These are phyloP conservation scores for Hirudinaria manillensis DNA, from an alignment of 2,888 invertebrate genomes.

Conservation along the genomic window DNA sequence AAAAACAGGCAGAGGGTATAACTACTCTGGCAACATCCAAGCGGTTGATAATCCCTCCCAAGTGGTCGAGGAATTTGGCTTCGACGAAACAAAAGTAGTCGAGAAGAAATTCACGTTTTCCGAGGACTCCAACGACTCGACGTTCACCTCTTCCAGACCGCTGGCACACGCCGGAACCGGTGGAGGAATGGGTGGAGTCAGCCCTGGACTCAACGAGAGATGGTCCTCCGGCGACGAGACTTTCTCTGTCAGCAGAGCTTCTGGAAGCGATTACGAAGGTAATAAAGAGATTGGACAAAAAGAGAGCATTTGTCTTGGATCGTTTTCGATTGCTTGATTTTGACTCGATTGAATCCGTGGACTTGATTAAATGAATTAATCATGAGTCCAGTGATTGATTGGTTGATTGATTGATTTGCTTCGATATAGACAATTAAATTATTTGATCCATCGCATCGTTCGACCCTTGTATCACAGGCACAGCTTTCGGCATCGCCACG, in stretches of 20 bases:
- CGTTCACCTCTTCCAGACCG: not conserved
- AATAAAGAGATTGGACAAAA: not conserved
- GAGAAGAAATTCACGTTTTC: not conserved
- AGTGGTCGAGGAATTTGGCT: slow-evolving; percentile 21
- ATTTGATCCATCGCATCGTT: not conserved
- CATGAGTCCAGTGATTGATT: not conserved
- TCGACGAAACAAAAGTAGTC: slow-evolving; percentile 24
- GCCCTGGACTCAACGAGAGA: not conserved
- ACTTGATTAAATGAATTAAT: not conserved
- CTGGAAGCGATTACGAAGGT: slow-evolving; percentile 24
- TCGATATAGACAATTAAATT: too few species aligned
- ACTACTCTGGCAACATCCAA: not conserved
- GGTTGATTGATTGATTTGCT: not conserved
- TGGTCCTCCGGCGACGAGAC: not conserved
- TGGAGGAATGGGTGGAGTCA: not conserved
- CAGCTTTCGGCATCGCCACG: slow-evolving; percentile 37
- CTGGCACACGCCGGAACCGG: slow-evolving; percentile 6
- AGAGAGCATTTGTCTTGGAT: not conserved
- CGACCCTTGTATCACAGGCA: not conserved
- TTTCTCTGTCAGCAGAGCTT: slow-evolving; percentile 15
- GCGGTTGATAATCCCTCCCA: not conserved
- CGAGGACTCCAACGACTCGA: not conserved
- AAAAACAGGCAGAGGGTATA: not conserved
- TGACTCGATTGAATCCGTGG: not conserved
- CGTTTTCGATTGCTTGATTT: too few species aligned